Evolutionary conservation across 2,888 invertebrate species (phyloP), one percentile per base, ranked within the genome.

Genomic region (Polyploca ridens): DNA sequence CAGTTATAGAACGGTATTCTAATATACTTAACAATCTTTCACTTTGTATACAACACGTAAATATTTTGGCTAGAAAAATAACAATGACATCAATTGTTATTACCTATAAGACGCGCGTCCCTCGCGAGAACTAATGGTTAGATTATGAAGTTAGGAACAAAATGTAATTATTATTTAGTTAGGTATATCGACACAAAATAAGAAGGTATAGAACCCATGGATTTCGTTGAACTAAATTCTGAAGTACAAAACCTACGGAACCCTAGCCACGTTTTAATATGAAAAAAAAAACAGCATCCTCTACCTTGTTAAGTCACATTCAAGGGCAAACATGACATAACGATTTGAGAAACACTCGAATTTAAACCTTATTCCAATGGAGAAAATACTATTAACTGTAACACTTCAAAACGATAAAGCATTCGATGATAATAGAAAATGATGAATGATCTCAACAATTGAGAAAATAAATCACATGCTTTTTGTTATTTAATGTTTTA

Each of bases 361-460:
- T 54, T 46, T 67, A 27, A 62, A 63, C 63, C 64, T 65, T 72
- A 69, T 65, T 33, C 19, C 33, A 62, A 62, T 63, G 54, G 19
- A n/a, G 33, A 19, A 63, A 58, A 63, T 58, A 62, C 38, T 46
- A 19, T 41, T 19, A 19, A 41, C 19, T 61, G 11, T 41, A 27
- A 13, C 19, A 70, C 71, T 68, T 69, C 62, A 73, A 49, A 62
- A 58, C 58, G 66, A 67, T 69, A 69, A 58, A 59, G 27, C 41
- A 13, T 13, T 27, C 19, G 14, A 58, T 66, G 71, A 73, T 73
- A 70, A 65, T 60, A 67, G 67, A 68, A 66, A 27, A 66, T 62
- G 54, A 71, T 69, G 69, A 65, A 68, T 71, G 68, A 70, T 71
- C 63, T 62, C 62, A 19, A n/a, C 33, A 41, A 61, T 54, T 41